Evolutionary conservation across 2,113 vertebrate genomes (phyloP).

Genomic region (Podocnemis expansa): DNA sequence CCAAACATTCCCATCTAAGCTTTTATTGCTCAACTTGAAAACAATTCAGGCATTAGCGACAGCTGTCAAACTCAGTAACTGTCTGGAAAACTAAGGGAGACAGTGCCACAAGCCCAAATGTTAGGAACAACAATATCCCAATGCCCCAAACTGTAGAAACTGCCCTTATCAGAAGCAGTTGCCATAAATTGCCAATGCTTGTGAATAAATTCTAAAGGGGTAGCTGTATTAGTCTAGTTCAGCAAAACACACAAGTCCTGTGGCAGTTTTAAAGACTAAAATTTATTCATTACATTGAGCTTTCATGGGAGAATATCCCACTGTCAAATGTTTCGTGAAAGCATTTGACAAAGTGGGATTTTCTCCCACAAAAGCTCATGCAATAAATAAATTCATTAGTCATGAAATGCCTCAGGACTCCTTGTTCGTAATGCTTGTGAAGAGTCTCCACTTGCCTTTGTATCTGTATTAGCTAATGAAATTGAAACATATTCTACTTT

Average conservation of each 20-base stretch:
- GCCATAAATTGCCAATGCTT: not conserved
- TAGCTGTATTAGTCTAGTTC: no score
- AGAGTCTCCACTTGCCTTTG: not conserved
- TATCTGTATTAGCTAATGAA: not conserved
- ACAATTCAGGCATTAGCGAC: slow-evolving; percentile 19
- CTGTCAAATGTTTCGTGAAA: no score
- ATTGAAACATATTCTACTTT: not conserved
- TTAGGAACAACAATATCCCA: not conserved
- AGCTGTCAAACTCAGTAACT: slow-evolving; percentile 45
- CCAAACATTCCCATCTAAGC: fast-evolving
- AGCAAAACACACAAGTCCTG: no score
- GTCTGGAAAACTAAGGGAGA: not conserved
- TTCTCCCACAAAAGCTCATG: no score
- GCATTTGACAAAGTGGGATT: no score
- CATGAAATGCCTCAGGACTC: no score
- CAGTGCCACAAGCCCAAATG: not conserved
- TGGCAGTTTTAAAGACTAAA: no score
- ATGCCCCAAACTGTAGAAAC: not conserved
- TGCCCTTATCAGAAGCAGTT: not conserved
- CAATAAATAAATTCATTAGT: no score
- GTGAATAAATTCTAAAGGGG: no score
- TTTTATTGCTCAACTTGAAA: not conserved
- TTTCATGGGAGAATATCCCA: no score
- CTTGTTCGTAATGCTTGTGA: not conserved
- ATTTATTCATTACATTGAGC: no score